Conservation (phyloP, 2,888 invertebrate genomes). For the Parnassius glacialis region DNA sequence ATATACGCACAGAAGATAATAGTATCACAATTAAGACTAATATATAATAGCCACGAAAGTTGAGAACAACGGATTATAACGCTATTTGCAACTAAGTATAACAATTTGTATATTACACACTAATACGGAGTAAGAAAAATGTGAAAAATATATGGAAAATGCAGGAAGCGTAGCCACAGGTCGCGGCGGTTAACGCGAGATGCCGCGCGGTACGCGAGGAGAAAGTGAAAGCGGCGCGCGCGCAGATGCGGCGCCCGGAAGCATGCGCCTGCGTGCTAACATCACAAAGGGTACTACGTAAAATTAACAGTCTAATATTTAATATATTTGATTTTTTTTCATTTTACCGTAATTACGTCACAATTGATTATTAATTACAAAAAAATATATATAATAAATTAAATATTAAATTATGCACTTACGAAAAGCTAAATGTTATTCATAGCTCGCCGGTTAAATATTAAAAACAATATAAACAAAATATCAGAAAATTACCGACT, state of each 20-base stretch:
- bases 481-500: conserved; percentile 72
- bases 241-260: conserved; percentile 77
- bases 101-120: conserved; percentile 41
- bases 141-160: conserved; percentile 48
- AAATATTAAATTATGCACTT: not conserved
- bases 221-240: conserved; percentile 77
- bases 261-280: conserved; percentile 54
- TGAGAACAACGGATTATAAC: not conserved
- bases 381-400: no score
- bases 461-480: not conserved
- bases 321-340: not conserved
- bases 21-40: not conserved
- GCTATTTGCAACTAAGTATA: not conserved
- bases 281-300: conserved; percentile 50
- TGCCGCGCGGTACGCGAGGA: conserved; percentile 59
- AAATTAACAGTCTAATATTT: conserved; percentile 22
- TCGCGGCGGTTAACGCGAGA: conserved; percentile 57
- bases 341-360: not conserved
- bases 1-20: conserved; percentile 29
- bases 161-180: conserved; percentile 58
- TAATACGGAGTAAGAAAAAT: conserved; percentile 51
- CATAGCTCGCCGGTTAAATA: not conserved
- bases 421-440: not conserved
- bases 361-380: not conserved
- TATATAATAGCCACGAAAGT: not conserved